Conservation (phyloP, 2,797 vertebrate species). For the Parauchenoglanis ngamensis region DNA sequence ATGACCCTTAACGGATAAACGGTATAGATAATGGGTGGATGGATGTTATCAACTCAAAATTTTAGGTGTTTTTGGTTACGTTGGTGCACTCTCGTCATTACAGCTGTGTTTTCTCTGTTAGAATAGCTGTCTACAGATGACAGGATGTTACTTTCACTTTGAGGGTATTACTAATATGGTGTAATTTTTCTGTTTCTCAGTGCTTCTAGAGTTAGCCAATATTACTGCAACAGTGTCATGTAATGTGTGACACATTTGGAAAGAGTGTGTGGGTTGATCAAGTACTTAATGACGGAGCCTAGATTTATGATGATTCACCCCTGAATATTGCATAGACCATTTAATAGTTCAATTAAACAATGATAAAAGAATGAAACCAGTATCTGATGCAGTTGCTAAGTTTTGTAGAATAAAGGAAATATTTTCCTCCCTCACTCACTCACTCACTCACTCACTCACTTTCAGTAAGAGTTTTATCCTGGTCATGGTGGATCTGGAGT, state of each 20-base stretch:
- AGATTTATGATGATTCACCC: not conserved
- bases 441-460: too few species aligned
- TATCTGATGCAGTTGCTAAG: not conserved
- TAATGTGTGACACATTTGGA: constrained; percentile 1
- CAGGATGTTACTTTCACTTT: not conserved
- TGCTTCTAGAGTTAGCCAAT: not conserved
- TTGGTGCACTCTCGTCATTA: not conserved
- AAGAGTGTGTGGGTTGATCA: not conserved
- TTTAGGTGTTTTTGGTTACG: not conserved
- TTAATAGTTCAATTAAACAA: not conserved
- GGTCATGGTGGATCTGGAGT: not conserved
- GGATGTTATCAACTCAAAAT: not conserved
- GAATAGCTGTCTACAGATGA: not conserved
- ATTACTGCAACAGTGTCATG: not conserved
- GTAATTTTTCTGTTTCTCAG: not conserved
- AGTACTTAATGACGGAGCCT: not conserved
- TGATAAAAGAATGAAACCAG: not conserved
- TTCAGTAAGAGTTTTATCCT: not conserved
- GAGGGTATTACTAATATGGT: not conserved
- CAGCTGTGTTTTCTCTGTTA: not conserved
- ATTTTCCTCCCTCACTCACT: not conserved
- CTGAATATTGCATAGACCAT: not conserved
- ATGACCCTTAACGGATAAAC: too few species aligned
- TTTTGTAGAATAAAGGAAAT: not conserved
- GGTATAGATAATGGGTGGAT: too few species aligned